Evolutionary conservation across 2,888 invertebrate species (phyloP).

Genomic region (Sarcophaga subvicina): DNA sequence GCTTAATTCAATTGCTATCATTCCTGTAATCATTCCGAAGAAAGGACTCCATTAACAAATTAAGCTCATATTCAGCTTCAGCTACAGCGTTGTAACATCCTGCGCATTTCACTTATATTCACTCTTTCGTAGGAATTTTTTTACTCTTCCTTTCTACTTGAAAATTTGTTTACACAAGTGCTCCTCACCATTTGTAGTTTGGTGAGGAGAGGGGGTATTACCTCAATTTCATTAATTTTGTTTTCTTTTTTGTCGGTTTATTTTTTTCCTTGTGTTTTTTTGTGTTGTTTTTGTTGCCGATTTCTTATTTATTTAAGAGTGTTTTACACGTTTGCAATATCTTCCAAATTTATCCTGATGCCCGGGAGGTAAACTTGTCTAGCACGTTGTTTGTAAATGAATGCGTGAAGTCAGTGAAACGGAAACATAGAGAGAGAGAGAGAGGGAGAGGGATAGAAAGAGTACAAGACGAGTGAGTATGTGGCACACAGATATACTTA

Average conservation of each 20-base stretch:
- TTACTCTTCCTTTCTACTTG: constrained; percentile 12
- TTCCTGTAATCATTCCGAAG: no score
- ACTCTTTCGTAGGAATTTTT: background rate
- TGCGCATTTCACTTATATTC: background rate
- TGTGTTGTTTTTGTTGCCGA: background rate
- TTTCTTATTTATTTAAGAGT: background rate
- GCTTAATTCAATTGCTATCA: no score
- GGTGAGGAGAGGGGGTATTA: background rate
- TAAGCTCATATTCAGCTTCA: no score
- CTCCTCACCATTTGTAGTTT: no score
- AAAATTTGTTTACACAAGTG: constrained; percentile 55
- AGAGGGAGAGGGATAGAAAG: background rate
- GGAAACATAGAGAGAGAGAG: background rate
- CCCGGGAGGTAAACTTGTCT: constrained; percentile 52
- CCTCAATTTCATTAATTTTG: constrained; percentile 53
- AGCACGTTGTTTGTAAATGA: constrained; percentile 22
- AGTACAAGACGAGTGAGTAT: background rate
- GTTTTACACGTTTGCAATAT: background rate
- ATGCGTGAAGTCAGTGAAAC: background rate
- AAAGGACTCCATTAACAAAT: no score
- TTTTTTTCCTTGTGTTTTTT: background rate
- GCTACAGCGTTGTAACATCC: no score
- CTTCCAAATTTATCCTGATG: background rate
- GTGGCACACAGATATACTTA: background rate
- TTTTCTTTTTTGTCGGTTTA: constrained; percentile 36